A percentile compares a stretch with the other conserved stretches of the same genome.
Evolutionary conservation across 2,797 vertebrate species (phyloP).

Genomic region (Myoxocephalus aenaeus): DNA sequence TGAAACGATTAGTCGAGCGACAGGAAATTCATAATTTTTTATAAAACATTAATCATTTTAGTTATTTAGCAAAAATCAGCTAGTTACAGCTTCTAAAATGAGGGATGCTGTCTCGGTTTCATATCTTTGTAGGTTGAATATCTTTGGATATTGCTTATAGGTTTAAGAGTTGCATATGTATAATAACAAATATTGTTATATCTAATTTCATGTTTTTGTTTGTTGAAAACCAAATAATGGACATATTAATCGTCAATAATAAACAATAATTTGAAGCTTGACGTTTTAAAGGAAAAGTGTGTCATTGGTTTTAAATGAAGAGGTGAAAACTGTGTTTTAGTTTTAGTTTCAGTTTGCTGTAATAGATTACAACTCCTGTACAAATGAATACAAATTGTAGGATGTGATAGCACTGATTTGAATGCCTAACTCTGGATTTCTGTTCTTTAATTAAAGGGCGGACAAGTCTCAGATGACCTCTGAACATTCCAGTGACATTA

Average conservation of each 20-base stretch:
- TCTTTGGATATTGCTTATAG: neutral
- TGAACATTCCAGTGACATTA: conserved; percentile 39
- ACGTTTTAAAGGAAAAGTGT: conserved; percentile 37
- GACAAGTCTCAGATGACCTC: conserved; percentile 25
- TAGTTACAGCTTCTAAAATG: neutral
- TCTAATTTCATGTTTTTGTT: neutral
- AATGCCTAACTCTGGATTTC: conserved; percentile 14
- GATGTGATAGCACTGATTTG: neutral
- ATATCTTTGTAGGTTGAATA: neutral
- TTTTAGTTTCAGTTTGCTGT: conserved; percentile 17
- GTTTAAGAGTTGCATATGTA: neutral
- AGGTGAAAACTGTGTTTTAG: conserved; percentile 17
- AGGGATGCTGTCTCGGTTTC: neutral
- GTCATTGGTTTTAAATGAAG: conserved; percentile 26
- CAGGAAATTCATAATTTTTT: neutral
- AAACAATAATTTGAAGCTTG: neutral
- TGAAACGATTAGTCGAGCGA: neutral
- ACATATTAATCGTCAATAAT: neutral
- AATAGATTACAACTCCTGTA: neutral
- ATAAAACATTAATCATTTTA: neutral
- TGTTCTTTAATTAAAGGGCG: conserved; percentile 44
- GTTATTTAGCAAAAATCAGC: neutral
- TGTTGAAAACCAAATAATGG: neutral
- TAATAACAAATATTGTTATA: too few species aligned
- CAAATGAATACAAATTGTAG: neutral